Conservation (phyloP, 2,797 vertebrate species). For the Dicrostonyx torquatus region DNA sequence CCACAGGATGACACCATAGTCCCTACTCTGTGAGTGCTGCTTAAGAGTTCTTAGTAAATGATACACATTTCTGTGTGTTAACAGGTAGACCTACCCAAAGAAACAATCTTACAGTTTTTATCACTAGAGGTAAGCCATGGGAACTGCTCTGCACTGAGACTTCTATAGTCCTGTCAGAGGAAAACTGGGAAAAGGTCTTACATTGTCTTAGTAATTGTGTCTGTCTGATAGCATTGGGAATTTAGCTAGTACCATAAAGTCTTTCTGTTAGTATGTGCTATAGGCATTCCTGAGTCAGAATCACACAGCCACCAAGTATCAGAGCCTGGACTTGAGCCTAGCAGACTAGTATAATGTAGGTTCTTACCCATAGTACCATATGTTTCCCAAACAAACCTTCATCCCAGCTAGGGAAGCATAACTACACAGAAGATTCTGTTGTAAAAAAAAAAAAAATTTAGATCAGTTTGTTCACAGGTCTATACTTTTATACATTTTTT, state of each 20-base stretch:
- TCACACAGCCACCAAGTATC: neutral
- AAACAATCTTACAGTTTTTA: conserved; percentile 95
- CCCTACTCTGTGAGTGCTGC: neutral
- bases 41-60: neutral
- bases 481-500: neutral
- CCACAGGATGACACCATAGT: neutral
- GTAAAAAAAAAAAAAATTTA: conserved; percentile 26
- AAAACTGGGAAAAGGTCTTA: conserved; percentile 7
- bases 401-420: conserved; percentile 22
- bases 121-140: conserved; percentile 92
- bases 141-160: neutral
- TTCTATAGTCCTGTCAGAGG: conserved; percentile 48
- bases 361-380: neutral
- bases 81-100: conserved; percentile 97
- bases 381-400: neutral
- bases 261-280: conserved; percentile 8
- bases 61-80: conserved; percentile 59
- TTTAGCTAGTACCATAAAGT: neutral
- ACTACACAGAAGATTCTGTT: neutral
- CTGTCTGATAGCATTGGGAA: conserved; percentile 35
- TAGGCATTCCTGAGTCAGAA: neutral
- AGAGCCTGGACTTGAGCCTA: neutral
- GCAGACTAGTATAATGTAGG: neutral
- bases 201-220: neutral
- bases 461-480: neutral